These are phyloP conservation scores for Ceuthmochares aereus DNA, from an alignment of 2,113 vertebrate species.

Conservation along the genomic window DNA sequence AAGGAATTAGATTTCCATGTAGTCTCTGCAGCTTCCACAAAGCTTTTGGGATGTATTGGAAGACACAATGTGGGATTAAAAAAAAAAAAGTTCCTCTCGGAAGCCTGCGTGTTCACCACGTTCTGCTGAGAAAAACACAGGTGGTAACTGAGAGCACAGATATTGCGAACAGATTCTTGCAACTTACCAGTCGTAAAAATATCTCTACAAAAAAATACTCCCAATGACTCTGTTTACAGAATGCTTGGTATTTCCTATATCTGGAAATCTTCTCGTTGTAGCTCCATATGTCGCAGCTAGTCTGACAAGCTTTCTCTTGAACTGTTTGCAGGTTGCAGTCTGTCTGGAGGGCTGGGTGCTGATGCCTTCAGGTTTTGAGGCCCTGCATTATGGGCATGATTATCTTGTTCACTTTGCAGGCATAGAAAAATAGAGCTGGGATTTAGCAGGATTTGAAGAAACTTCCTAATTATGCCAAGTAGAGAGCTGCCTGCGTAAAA, in stretches of 20 bases:
- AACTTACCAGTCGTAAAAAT: conserved; percentile 62
- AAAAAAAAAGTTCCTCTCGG: not conserved
- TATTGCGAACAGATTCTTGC: conserved; percentile 54
- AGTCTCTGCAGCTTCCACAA: not conserved
- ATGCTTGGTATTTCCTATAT: conserved; percentile 68
- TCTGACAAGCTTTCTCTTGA: conserved; percentile 64
- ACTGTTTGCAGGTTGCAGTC: conserved; percentile 67
- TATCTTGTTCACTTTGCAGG: conserved; percentile 68
- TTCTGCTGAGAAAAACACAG: conserved; percentile 46
- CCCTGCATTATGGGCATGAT: conserved; percentile 48
- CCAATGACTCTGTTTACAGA: conserved; percentile 62
- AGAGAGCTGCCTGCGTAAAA: conserved; percentile 2
- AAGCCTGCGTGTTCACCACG: conserved; percentile 3
- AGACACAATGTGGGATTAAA: not conserved
- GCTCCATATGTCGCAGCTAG: conserved; percentile 65
- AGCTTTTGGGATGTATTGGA: conserved; percentile 2
- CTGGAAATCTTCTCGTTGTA: conserved; percentile 56
- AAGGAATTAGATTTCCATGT: not conserved
- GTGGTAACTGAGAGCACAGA: conserved; percentile 15
- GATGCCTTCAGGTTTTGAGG: conserved; percentile 64
- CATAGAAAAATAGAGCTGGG: not conserved
- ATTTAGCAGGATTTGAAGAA: conserved; percentile 47
- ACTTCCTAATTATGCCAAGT: conserved; percentile 44
- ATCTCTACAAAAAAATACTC: conserved; percentile 49
- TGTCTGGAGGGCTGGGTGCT: conserved; percentile 66